These are phyloP conservation scores for Drosophila murphyi DNA, from an alignment of 1,140 invertebrate species.

Conservation along the genomic window DNA sequence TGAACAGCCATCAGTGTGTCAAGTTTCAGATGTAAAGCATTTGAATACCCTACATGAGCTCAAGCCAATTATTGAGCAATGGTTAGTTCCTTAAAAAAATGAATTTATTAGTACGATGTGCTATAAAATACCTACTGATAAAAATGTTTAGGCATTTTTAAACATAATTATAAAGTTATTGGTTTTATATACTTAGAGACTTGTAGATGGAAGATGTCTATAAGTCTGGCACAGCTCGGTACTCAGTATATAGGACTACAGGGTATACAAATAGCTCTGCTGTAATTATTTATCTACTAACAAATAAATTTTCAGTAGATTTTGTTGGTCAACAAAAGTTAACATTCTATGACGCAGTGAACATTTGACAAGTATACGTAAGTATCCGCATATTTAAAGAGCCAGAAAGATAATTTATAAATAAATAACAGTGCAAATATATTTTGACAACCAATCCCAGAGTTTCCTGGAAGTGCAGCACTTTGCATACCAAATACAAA, in stretches of 20 bases:
- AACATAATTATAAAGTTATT: too few species aligned
- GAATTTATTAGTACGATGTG: too few species aligned
- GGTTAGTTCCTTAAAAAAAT: too few species aligned
- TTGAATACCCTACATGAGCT: constrained; percentile 20
- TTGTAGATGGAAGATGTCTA: too few species aligned
- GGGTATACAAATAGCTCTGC: neutral
- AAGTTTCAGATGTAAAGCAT: neutral
- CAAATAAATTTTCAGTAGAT: too few species aligned
- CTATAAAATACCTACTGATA: too few species aligned
- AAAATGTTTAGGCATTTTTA: too few species aligned
- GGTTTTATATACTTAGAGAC: too few species aligned
- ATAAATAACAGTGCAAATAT: neutral
- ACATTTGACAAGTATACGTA: neutral
- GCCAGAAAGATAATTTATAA: neutral
- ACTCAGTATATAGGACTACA: neutral
- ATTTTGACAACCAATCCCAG: neutral
- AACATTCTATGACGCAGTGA: constrained; percentile 5
- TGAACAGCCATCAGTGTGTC: neutral
- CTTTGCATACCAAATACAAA: constrained; percentile 62
- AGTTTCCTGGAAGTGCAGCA: constrained; percentile 26
- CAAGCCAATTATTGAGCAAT: too few species aligned
- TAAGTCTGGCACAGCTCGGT: too few species aligned
- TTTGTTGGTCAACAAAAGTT: constrained; percentile 8
- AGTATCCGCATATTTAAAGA: neutral
- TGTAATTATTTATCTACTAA: too few species aligned